Evolutionary conservation across 2,797 vertebrate species (phyloP).

Genomic region (Rhinoraja longicauda): DNA sequence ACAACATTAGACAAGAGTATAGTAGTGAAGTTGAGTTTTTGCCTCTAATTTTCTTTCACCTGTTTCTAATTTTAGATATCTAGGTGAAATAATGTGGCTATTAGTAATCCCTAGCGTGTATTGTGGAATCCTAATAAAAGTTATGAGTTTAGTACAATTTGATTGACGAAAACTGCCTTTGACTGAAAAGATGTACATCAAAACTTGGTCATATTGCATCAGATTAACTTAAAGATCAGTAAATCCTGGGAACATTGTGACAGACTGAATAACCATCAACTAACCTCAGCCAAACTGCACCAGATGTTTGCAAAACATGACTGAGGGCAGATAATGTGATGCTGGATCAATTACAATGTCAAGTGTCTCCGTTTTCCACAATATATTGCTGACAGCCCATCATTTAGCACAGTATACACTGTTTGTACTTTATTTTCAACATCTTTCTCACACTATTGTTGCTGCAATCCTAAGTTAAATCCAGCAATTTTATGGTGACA

Average conservation of each 20-base stretch:
- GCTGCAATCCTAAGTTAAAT: neutral
- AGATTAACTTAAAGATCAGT: neutral
- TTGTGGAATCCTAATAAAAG: neutral
- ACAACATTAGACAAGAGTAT: too few relatives aligned
- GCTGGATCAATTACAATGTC: neutral
- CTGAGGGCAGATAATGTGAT: constrained; percentile 23
- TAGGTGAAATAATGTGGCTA: too few relatives aligned
- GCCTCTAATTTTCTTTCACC: neutral
- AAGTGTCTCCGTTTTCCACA: neutral
- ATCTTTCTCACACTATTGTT: neutral
- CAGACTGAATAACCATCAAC: neutral
- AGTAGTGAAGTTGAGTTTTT: neutral
- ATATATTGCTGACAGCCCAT: neutral
- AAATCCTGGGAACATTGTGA: neutral
- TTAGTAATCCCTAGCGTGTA: neutral
- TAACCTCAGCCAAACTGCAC: neutral
- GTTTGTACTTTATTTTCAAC: neutral
- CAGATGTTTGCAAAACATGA: neutral
- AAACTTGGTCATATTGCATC: constrained; percentile 1
- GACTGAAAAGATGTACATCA: neutral
- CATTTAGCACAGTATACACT: neutral
- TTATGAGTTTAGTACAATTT: neutral
- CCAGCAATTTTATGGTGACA: neutral
- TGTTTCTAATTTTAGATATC: neutral
- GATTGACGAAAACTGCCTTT: neutral